Base-by-base conservation (phyloP, 2,888 invertebrate genomes). In the Drosophila macrospina region DNA sequence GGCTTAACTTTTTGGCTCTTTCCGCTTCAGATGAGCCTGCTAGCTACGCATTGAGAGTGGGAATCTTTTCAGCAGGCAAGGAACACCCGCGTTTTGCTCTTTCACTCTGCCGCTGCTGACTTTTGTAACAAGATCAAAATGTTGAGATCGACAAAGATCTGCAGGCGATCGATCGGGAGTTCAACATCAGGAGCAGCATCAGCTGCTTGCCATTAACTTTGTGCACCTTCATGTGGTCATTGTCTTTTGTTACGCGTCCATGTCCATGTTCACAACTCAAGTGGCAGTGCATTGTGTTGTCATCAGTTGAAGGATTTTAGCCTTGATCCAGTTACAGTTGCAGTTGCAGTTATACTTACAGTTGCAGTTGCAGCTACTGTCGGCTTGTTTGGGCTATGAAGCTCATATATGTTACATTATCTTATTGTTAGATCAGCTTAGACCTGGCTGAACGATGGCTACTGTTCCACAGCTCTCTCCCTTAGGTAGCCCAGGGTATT, bases 1-100 rank as follows among this genome's bases (percentile, higher is more conserved):
- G 89, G 80, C 86, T 86, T 86, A 86, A 87, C 88, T 89, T 87
- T 79, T 88, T 82, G 86, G 73, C 89, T 85, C 85, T 86, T 87
- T 85, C 73, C 84, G 86, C 88, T 61, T 77, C 69, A 67, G 62
- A 67, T 20, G 20, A 20, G 20, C 20, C 1, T 20, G 59, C 44
- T 36, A 51, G 41, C 52, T 64, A 20, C 39, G 45, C 37, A 73
- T 51, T 61, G 56, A 8, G 37, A 47, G 13, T 39, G 30, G 1
- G 45, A 28, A 11, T 52, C 56, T 57, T 60, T 55, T 74, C 41
- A 11, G 13, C 34, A 42, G 57, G 78, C 83, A 84, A 42, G 57
- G 78, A 86, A 84, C 85, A 86, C 85, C 85, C 89, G 85, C 87
- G 69, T 69, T 37, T 34, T 61, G 42, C 47, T 57, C 11, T 54